phyloP scores from a whole-genome alignment of 2,888 invertebrate species.

The Glomeris marginata region DNA sequence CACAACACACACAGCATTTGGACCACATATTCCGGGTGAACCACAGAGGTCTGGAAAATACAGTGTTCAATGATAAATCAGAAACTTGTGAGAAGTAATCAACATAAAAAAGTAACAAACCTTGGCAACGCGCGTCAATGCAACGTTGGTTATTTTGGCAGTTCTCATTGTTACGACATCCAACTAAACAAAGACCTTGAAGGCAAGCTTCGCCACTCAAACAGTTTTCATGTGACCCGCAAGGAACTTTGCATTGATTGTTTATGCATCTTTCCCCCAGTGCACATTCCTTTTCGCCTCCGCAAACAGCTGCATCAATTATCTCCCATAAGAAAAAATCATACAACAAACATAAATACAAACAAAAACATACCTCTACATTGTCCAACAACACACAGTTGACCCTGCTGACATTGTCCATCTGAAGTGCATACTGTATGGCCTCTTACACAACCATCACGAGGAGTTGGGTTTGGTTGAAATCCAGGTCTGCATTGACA shows the following conservation, averaged over 20 bases:
- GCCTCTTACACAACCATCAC: slow-evolving; percentile 19
- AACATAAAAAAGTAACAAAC: slow-evolving; percentile 20
- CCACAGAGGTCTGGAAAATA: slow-evolving; percentile 54
- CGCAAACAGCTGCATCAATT: slow-evolving; percentile 48
- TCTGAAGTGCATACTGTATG: slow-evolving; percentile 44
- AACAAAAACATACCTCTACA: slow-evolving; percentile 42
- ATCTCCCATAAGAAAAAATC: too few species aligned
- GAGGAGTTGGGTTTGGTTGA: slow-evolving; percentile 42
- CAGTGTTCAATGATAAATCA: not conserved
- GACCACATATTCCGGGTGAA: slow-evolving; percentile 56
- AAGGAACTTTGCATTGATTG: slow-evolving; percentile 63
- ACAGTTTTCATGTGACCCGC: slow-evolving; percentile 67
- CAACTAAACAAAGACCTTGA: slow-evolving; percentile 59
- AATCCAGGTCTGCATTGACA: slow-evolving; percentile 66
- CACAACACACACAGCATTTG: slow-evolving; percentile 54
- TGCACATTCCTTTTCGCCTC: slow-evolving; percentile 59
- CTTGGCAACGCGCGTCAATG: slow-evolving; percentile 62
- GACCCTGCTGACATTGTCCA: slow-evolving; percentile 53
- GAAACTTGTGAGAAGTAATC: not conserved
- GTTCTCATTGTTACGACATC: slow-evolving; percentile 69
- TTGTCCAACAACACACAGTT: slow-evolving; percentile 64
- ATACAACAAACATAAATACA: not conserved
- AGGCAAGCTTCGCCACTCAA: slow-evolving; percentile 62
- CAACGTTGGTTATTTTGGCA: slow-evolving; percentile 63
- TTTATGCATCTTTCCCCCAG: slow-evolving; percentile 59